A percentile compares a stretch with the other conserved stretches of the same genome.
These are phyloP conservation scores for Rhingia rostrata DNA, from an alignment of 2,888 invertebrate genomes.

Conservation along the genomic window DNA sequence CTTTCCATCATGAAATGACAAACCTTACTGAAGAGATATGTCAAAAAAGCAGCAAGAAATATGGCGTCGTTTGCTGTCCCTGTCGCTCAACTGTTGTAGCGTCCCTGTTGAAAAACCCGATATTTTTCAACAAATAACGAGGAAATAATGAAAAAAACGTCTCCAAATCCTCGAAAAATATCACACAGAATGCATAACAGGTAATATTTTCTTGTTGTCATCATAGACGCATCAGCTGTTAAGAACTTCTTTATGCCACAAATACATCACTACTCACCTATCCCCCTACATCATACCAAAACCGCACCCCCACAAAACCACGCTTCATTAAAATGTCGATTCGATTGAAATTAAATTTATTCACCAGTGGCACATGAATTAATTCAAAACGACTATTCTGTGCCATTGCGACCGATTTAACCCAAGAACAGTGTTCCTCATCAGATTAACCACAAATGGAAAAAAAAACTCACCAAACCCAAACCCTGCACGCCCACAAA, in stretches of 20 bases:
- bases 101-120: too few species aligned
- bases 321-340: neutral
- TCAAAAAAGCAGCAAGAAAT: too few species aligned
- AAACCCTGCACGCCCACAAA: neutral
- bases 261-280: neutral
- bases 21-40: too few species aligned
- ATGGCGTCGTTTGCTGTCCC: too few species aligned
- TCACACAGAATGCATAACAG: too few species aligned
- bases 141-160: too few species aligned
- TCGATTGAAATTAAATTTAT: neutral
- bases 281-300: neutral
- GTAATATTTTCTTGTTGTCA: too few species aligned
- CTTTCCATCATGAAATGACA: too few species aligned
- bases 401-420: constrained; percentile 7
- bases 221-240: neutral
- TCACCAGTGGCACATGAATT: constrained; percentile 3
- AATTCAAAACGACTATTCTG: neutral
- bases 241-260: neutral
- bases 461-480: constrained; percentile 12
- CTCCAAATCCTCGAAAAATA: too few species aligned
- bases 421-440: constrained; percentile 20
- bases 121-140: too few species aligned
- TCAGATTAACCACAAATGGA: constrained; percentile 18
- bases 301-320: too few species aligned
- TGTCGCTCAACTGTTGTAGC: too few species aligned